Evolutionary conservation across 1,140 invertebrate species (phyloP), one percentile per base, ranked within the genome.

Genomic region (Coptotermes formosanus): DNA sequence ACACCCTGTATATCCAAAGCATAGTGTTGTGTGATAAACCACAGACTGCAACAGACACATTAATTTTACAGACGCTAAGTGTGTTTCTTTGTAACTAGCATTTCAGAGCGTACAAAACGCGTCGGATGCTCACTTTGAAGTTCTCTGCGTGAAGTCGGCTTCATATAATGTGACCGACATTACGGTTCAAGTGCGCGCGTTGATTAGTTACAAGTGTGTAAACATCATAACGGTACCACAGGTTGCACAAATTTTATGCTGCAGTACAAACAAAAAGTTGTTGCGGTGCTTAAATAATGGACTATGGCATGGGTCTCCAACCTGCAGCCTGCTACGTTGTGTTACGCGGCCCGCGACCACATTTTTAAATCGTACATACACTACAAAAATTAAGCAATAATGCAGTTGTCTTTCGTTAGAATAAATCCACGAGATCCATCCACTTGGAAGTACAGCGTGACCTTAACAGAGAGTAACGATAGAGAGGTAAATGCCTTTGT

Each of bases 11-110:
- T 75, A 30, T 30, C 4, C 6, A 3, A 75, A n/a, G 19, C 4
- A 2, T 55, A 19, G 52, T 12, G 14, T 55, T 55, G 19, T 38
- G 52, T 75, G 64, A 25, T n/a, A 8, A 23, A 64, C 64, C 64
- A 30, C 64, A 75, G 30, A 75, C 25, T 16, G 14, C 7, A 75
- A 30, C 64, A 75, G 64, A 11, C n/a, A 30, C 9, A 75, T 30
- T 75, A 75, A n/a, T 75, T 75, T 75, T 75, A 30, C 64, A 30
- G n/a, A 30, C 8, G 0, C n/a, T 30, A 25, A 75, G 64, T 75
- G 64, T 25, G n/a, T 75, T 30, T 75, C 64, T 75, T n/a, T 75
- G 64, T 75, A 75, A 75, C 64, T 75, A n/a, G n/a, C 64, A 75
- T 75, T 75, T 75, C 64, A 75, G 25, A 75, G 25, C 6, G 64